Percentiles rank a stretch among this genome's conserved stretches.
These are phyloP conservation scores for Glyphotaelius pellucidus DNA, from an alignment of 2,888 invertebrate species.

Conservation along the genomic window DNA sequence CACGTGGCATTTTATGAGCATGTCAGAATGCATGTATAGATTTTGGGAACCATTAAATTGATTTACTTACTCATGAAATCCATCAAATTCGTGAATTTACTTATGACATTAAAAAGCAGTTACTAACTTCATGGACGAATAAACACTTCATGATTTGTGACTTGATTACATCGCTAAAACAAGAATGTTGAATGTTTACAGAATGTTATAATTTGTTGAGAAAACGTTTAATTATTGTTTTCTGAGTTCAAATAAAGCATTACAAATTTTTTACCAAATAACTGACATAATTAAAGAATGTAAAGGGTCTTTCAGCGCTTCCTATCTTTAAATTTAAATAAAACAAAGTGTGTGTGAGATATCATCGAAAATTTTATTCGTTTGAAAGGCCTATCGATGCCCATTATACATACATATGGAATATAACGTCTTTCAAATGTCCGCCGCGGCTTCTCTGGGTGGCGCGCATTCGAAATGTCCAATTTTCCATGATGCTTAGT, in stretches of 20 bases:
- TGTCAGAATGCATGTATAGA: neutral
- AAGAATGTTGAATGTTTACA: neutral
- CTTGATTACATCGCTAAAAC: neutral
- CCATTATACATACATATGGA: no score
- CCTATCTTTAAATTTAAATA: no score
- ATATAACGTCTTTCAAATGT: no score
- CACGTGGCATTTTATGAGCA: neutral
- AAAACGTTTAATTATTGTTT: neutral
- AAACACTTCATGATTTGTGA: neutral
- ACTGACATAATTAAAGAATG: no score
- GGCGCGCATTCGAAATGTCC: no score
- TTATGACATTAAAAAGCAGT: neutral
- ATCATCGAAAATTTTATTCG: no score
- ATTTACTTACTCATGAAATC: neutral
- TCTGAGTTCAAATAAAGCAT: neutral
- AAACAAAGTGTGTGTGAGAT: no score
- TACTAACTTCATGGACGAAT: constrained; percentile 2
- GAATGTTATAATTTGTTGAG: neutral
- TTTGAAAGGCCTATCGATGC: no score
- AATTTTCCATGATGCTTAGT: no score
- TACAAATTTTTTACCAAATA: neutral
- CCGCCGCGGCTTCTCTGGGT: no score
- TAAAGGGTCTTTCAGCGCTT: no score
- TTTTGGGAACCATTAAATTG: neutral
- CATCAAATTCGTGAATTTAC: neutral